Conservation (phyloP, 2,888 invertebrate genomes). For the Tricholauxania praeusta region DNA sequence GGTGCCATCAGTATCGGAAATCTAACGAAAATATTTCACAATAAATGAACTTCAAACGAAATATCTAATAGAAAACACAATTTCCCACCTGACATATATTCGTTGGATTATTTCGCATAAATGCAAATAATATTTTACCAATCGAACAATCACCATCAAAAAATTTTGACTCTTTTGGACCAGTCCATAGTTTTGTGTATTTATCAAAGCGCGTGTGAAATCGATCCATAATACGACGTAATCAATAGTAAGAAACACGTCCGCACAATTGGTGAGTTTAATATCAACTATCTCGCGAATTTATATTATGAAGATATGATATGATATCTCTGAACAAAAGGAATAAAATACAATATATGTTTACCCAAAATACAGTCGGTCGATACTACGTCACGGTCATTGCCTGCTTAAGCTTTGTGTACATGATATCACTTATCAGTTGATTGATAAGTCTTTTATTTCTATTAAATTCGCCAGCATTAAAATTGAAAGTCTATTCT, state of each 20-base stretch:
- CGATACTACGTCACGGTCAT: too few relatives aligned
- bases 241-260: background rate
- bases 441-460: too few relatives aligned
- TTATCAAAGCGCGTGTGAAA: constrained; percentile 59
- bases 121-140: constrained; percentile 60
- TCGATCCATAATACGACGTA: constrained; percentile 51
- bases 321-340: constrained; percentile 18
- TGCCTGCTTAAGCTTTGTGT: too few relatives aligned
- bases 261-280: constrained; percentile 20
- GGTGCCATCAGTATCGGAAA: constrained; percentile 60
- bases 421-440: too few relatives aligned
- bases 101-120: constrained; percentile 60
- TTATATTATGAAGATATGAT: constrained; percentile 20
- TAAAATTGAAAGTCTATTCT: too few relatives aligned
- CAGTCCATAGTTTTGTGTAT: constrained; percentile 63
- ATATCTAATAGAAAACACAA: background rate
- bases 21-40: constrained; percentile 47
- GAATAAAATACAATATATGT: background rate
- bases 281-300: constrained; percentile 29
- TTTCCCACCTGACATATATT: constrained; percentile 57
- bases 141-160: constrained; percentile 62
- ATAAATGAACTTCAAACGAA: background rate
- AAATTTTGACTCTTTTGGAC: constrained; percentile 59
- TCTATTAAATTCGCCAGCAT: too few relatives aligned
- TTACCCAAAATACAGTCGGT: background rate